A percentile compares a stretch with the other conserved stretches of the same genome.
Conservation (phyloP, 30 jellyfish, hydroid and myxozoan genomes). For the Turritopsis dohrnii region DNA sequence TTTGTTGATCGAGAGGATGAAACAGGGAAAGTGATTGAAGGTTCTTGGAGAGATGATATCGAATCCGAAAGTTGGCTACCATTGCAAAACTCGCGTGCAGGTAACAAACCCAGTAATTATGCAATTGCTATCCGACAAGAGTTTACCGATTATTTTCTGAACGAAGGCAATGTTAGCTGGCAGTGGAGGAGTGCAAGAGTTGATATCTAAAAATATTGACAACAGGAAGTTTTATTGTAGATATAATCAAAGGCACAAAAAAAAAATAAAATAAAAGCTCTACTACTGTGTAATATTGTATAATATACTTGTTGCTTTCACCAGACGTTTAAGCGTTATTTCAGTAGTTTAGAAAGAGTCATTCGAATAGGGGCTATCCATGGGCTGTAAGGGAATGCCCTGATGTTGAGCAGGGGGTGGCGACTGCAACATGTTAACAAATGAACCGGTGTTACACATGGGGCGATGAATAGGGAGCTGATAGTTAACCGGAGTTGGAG, state of each 20-base stretch:
- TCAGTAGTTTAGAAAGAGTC: background rate
- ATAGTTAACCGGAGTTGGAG: background rate
- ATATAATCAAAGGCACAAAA: background rate
- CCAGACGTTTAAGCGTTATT: background rate
- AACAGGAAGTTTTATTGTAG: background rate
- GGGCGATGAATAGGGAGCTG: background rate
- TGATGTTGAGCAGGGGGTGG: background rate
- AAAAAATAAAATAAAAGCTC: background rate
- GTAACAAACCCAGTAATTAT: slow-evolving; percentile 5
- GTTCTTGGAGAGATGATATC: slow-evolving; percentile 40
- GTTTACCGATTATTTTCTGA: slow-evolving; percentile 3
- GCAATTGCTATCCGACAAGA: slow-evolving; percentile 13
- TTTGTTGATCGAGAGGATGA: slow-evolving; percentile 44
- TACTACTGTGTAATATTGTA: background rate
- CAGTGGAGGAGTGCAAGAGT: slow-evolving; percentile 20
- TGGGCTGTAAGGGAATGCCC: background rate
- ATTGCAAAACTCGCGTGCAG: background rate
- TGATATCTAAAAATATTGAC: slow-evolving; percentile 2
- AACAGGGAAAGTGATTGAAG: slow-evolving; percentile 33
- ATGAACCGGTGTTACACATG: background rate
- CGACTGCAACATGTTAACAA: background rate
- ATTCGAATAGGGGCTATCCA: background rate
- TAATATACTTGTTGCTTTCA: background rate
- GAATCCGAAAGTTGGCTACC: slow-evolving; percentile 6
- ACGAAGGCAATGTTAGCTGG: background rate